Evolutionary conservation across 2,113 vertebrate species (phyloP), one percentile per base, ranked within the genome.

Genomic region (Pyrgilauda ruficollis): DNA sequence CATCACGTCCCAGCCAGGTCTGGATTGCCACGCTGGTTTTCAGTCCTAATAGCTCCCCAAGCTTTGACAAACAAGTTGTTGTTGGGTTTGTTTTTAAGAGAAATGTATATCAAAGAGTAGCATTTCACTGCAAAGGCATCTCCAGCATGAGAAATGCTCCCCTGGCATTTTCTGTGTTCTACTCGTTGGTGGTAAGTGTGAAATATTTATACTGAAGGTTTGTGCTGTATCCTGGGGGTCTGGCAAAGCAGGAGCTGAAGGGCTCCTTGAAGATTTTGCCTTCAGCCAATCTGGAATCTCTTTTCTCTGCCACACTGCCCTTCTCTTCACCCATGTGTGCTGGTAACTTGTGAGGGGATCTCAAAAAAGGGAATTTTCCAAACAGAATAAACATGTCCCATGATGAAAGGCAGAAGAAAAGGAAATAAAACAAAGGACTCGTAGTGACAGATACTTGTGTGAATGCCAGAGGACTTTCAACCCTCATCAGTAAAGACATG

Each of bases 331-430:
- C 76, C 68, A 68, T 5, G 4, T 23, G 39, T 89, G 76, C 93
- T 43, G 43, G 4, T 67, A 78, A 83, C 88, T 91, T 93, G 78
- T 35, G 9, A 80, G 31, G 11, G 35, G 8, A 83, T 75, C 62
- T 93, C 44, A 58, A 8, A 82, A 85, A 74, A 47, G 67, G 58
- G 55, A 80, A 35, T 83, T 90, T 93, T 96, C 70, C 58, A 64
- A 94, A 63, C 35, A 64, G 70, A 79, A 80, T 90, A 92, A 93
- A 93, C 49, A 52, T 62, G 84, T 90, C n/a, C 46, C 37, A 31
- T 1, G 43, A 85, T 59, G 72, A 97, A 96, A 95, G 49, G 58
- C 69, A 81, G 86, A 87, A 90, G 90, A 77, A 56, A 73, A 49
- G 41, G 87, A 88, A 70, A 78, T 14, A 66, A 92, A 93, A 9